phyloP scores from a whole-genome alignment of 2,888 invertebrate species.

The Calliphora vomitoria region DNA sequence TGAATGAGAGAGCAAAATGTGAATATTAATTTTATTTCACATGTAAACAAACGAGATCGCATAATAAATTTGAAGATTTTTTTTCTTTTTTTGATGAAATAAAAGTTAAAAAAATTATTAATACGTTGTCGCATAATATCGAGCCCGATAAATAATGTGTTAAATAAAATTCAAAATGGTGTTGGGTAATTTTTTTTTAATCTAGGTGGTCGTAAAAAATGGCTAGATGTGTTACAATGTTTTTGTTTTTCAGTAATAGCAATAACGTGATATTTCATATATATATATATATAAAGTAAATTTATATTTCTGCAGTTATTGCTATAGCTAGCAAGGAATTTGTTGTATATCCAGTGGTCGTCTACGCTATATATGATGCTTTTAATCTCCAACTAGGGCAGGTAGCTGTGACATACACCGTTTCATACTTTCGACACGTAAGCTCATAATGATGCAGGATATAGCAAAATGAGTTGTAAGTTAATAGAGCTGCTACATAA shows the following conservation, averaged over 20 bases:
- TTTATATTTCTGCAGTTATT: too few relatives aligned
- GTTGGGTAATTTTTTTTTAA: not conserved
- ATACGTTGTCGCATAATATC: slow-evolving; percentile 17
- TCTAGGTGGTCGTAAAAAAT: not conserved
- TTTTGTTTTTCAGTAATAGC: not conserved
- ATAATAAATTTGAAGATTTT: slow-evolving; percentile 25
- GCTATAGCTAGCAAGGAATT: too few relatives aligned
- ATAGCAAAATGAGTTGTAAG: too few relatives aligned
- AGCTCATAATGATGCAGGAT: too few relatives aligned
- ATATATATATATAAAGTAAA: too few relatives aligned
- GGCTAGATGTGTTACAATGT: not conserved
- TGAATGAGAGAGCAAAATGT: slow-evolving; percentile 41
- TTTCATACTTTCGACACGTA: too few relatives aligned
- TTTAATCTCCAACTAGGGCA: too few relatives aligned
- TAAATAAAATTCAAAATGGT: not conserved
- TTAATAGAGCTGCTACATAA: too few relatives aligned
- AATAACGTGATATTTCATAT: too few relatives aligned
- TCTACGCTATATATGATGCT: too few relatives aligned
- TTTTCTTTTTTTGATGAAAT: not conserved
- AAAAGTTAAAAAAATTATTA: slow-evolving; percentile 18
- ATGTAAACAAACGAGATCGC: not conserved
- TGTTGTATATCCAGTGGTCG: too few relatives aligned
- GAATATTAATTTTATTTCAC: slow-evolving; percentile 48
- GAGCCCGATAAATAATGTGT: slow-evolving; percentile 11
- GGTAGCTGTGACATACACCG: too few relatives aligned